Conservation (phyloP, 2,797 vertebrate species). For the Iguana delicatissima region DNA sequence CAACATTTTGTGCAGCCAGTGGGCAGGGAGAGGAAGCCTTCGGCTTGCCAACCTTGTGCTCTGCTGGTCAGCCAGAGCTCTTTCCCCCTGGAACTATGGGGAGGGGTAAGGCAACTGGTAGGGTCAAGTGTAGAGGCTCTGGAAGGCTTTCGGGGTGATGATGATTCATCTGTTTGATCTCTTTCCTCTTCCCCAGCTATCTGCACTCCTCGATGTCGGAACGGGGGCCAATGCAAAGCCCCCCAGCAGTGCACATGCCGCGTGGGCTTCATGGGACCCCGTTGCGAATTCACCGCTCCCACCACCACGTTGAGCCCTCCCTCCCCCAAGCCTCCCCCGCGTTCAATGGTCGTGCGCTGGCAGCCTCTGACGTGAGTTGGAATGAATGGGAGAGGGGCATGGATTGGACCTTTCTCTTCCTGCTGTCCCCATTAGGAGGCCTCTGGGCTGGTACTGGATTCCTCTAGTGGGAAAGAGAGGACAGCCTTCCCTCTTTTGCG, state of each 20-base stretch:
- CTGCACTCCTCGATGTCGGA: conserved; percentile 10
- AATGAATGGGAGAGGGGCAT: fast-evolving
- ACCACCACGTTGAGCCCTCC: background rate
- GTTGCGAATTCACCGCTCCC: background rate
- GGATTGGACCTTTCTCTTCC: no score
- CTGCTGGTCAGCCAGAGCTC: no score
- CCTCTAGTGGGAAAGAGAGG: no score
- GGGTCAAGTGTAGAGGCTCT: no score
- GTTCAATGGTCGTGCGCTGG: background rate
- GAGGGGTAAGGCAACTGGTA: no score
- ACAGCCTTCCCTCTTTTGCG: no score
- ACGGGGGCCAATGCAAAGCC: conserved; percentile 16
- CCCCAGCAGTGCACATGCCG: conserved; percentile 21
- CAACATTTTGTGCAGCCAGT: no score
- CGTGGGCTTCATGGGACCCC: background rate
- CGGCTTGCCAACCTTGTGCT: no score
- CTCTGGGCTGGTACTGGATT: background rate
- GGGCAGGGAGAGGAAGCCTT: no score
- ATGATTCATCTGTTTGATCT: no score
- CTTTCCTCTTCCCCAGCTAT: background rate
- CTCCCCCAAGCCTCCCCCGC: background rate
- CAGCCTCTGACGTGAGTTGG: conserved; percentile 35
- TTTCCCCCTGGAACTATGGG: no score
- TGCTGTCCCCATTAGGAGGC: no score
- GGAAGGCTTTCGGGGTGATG: background rate